Evolutionary conservation across 2,113 vertebrate genomes (phyloP).

Genomic region (Sphaerodactylus townsendi): DNA sequence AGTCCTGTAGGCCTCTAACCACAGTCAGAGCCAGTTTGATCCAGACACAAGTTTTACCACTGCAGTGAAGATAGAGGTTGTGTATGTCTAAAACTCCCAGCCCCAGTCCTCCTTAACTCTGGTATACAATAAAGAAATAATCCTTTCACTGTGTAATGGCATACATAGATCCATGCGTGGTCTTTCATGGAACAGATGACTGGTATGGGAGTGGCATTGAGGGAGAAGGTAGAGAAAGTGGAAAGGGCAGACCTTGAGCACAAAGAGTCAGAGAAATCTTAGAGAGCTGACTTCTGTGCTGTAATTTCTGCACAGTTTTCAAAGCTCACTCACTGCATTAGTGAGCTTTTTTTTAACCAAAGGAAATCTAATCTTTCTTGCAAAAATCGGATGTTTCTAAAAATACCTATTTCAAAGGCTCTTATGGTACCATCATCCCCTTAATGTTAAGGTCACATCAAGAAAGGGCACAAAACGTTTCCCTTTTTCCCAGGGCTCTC

Average conservation of each 20-base stretch:
- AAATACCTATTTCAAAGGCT: background rate
- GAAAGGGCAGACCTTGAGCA: background rate
- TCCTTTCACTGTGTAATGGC: too few relatives aligned
- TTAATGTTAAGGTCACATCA: constrained; percentile 44
- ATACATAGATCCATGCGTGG: too few relatives aligned
- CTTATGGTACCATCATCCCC: constrained; percentile 19
- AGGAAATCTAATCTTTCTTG: background rate
- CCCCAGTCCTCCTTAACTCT: too few relatives aligned
- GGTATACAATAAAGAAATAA: too few relatives aligned
- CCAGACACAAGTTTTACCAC: too few relatives aligned
- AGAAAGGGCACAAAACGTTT: constrained; percentile 53
- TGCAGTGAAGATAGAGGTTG: too few relatives aligned
- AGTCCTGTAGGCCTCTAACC: too few relatives aligned
- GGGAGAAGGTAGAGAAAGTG: background rate
- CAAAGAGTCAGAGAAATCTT: background rate
- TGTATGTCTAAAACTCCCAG: too few relatives aligned
- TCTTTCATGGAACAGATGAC: background rate
- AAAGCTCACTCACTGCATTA: background rate
- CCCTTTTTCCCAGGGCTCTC: constrained; percentile 37
- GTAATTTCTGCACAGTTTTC: background rate
- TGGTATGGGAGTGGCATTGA: too few relatives aligned
- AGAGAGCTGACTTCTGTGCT: background rate
- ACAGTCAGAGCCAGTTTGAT: too few relatives aligned
- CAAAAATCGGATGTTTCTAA: background rate
- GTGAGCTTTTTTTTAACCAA: background rate